Evolutionary conservation across 92 coral and sea anemone species (phyloP).

Genomic region (Phenganax stokvisi): DNA sequence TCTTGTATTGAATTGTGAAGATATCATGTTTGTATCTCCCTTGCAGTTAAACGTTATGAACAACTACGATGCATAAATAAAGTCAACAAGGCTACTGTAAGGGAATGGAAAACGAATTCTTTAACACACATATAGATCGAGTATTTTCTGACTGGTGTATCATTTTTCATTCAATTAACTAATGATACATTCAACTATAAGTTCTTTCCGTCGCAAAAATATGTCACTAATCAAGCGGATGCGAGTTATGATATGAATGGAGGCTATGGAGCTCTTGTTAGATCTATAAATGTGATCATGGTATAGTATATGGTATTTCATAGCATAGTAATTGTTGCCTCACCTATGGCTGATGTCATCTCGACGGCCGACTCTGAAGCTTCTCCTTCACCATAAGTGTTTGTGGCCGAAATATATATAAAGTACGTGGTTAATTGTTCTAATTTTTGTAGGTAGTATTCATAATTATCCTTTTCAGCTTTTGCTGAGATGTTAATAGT

Average conservation of each 20-base stretch:
- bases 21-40: too few species aligned
- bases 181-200: too few species aligned
- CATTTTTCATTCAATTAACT: too few species aligned
- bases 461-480: not conserved
- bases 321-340: not conserved
- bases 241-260: too few species aligned
- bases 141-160: not conserved
- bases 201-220: too few species aligned
- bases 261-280: too few species aligned
- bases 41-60: too few species aligned
- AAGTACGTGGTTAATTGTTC: constrained; percentile 17
- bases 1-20: too few species aligned
- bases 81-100: too few species aligned
- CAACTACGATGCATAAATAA: too few species aligned
- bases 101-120: not conserved
- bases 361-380: not conserved
- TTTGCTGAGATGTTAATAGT: not conserved
- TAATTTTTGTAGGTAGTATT: not conserved
- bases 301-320: not conserved
- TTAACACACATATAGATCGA: not conserved
- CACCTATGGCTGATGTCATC: constrained; percentile 16
- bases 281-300: too few species aligned
- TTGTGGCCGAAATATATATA: constrained; percentile 16
- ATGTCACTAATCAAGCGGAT: too few species aligned
- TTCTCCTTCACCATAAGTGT: constrained; percentile 22